Evolutionary conservation across 2,888 invertebrate species (phyloP), one percentile per base, ranked within the genome.

Genomic region (Chironomus tentans): DNA sequence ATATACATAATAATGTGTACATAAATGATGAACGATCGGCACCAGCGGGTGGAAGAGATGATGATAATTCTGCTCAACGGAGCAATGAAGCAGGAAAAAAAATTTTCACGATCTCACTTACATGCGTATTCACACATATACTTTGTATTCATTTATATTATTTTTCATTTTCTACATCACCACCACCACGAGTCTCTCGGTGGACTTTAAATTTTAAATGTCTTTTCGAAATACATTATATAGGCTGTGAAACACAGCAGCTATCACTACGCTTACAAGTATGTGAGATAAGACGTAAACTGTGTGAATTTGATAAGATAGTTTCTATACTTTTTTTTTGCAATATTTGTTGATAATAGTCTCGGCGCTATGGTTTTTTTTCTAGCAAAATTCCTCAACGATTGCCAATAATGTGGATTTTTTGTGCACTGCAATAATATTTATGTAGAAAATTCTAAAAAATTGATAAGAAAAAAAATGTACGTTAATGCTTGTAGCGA

Each of bases 141-240:
- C 56, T 56, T 56, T 56, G 38, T 56, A 18, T 56, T 56, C 56
- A 56, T 50, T 15, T 50, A 50, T 48, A 47, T 50, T 28, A 24
- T 24, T 24, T 24, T 28, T 28, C 1, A n/a, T 38, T 38, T 38
- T 38, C 10, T 56, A 68, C 68, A 56, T 6, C 0, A 56, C 56
- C 5, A 28, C 3, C n/a, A n/a, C n/a, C n/a, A n/a, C 28, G 28
- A 28, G 28, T 28, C 28, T 24, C 47, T 38, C 46, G 18, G 68
- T 24, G 74, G 28, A 18, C 21, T 74, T 74, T 74, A 74, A 74
- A 74, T 74, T 65, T 74, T 74, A 74, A 74, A 74, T 74, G 74
- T 46, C 73, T 50, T 7, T 65, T 65, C 65, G 65, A 10, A 56
- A n/a, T 18, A 22, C 62, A 22, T 65, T 18, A n/a, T 15, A 21